phyloP scores from a whole-genome alignment of 2,888 invertebrate species.

The Nyleta sp. region DNA sequence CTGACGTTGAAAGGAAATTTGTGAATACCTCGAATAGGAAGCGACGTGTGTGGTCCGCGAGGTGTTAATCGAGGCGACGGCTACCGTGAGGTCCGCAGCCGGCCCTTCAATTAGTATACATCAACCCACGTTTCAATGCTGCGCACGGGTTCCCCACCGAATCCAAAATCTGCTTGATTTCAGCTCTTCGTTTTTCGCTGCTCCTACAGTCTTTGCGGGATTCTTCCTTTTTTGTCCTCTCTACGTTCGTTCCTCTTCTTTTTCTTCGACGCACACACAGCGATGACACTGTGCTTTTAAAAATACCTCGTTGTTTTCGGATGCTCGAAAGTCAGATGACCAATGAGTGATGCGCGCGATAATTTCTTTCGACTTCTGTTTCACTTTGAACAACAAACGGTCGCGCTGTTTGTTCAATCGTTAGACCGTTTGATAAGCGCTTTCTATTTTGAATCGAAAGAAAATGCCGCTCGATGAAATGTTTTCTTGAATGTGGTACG shows the following conservation, averaged over 20 bases:
- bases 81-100: slow-evolving; percentile 78
- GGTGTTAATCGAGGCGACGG: slow-evolving; percentile 78
- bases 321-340: slow-evolving; percentile 44
- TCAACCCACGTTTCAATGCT: slow-evolving; percentile 65
- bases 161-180: slow-evolving; percentile 43
- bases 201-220: slow-evolving; percentile 2
- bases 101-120: slow-evolving; percentile 81
- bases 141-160: slow-evolving; percentile 32
- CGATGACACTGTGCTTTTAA: slow-evolving; percentile 42
- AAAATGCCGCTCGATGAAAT: slow-evolving; percentile 19
- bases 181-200: slow-evolving; percentile 36
- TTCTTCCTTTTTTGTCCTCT: slow-evolving; percentile 21
- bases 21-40: slow-evolving; percentile 62
- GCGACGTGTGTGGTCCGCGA: slow-evolving; percentile 76
- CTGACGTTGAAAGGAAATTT: slow-evolving; percentile 58
- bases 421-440: slow-evolving; percentile 20
- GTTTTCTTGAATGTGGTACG: too few relatives aligned
- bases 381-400: slow-evolving; percentile 21
- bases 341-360: slow-evolving; percentile 39
- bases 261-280: slow-evolving; percentile 10
- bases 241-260: slow-evolving; percentile 1
- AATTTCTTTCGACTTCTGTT: slow-evolving; percentile 27
- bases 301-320: slow-evolving; percentile 37
- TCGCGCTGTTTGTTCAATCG: slow-evolving; percentile 8
- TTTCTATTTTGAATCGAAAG: slow-evolving; percentile 24